Conservation (phyloP, 2,113 vertebrate genomes). For the Paraplagusia blochii region DNA sequence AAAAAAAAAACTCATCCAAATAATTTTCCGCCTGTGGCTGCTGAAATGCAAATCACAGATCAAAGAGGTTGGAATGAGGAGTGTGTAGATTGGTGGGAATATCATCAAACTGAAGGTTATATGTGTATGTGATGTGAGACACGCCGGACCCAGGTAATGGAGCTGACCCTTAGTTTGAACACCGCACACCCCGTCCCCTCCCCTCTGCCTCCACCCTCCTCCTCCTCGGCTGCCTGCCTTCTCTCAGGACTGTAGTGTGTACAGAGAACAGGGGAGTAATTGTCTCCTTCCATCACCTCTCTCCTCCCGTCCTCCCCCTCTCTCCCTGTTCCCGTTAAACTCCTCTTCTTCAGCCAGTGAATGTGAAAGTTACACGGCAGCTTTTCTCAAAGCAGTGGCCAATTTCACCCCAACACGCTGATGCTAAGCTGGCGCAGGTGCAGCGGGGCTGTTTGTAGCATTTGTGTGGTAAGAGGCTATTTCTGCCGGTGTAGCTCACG, state of each 20-base stretch:
- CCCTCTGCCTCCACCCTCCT: slow-evolving; percentile 38
- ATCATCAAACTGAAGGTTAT: slow-evolving; percentile 73
- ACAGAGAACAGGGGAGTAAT: slow-evolving; percentile 49
- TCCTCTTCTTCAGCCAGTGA: slow-evolving; percentile 5
- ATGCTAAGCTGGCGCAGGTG: slow-evolving; percentile 23
- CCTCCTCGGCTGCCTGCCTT: slow-evolving; percentile 46
- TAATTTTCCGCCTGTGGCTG: slow-evolving; percentile 77
- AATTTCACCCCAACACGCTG: slow-evolving; percentile 28
- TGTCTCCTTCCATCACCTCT: slow-evolving; percentile 24
- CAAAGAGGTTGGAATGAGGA: slow-evolving; percentile 78
- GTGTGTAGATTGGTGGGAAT: slow-evolving; percentile 72
- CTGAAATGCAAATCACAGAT: slow-evolving; percentile 81
- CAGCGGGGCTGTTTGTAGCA: slow-evolving; percentile 27
- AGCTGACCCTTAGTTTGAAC: slow-evolving; percentile 68
- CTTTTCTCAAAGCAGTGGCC: slow-evolving; percentile 21
- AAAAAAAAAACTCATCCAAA: slow-evolving; percentile 77
- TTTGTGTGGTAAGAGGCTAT: slow-evolving; percentile 7
- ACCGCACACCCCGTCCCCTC: slow-evolving; percentile 41
- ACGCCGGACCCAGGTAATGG: slow-evolving; percentile 65
- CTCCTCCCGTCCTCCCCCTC: not conserved
- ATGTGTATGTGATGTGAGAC: slow-evolving; percentile 52
- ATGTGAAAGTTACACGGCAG: slow-evolving; percentile 29
- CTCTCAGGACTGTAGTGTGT: slow-evolving; percentile 39
- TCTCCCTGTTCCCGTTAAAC: slow-evolving; percentile 20
- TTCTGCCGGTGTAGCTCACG: no score